A percentile compares a stretch with the other conserved stretches of the same genome.
Evolutionary conservation across 2,888 invertebrate genomes (phyloP).

Genomic region (Dioctria linearis): DNA sequence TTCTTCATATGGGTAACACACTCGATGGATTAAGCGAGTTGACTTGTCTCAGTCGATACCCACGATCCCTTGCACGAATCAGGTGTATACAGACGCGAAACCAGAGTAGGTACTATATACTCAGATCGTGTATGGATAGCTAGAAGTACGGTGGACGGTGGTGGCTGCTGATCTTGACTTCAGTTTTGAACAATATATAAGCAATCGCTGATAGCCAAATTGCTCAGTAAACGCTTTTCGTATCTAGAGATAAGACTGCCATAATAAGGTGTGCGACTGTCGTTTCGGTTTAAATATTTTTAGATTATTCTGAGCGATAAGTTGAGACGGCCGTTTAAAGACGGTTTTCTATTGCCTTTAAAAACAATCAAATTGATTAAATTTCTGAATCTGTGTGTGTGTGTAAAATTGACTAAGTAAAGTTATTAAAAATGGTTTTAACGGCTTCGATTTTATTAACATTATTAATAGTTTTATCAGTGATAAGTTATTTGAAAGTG

Average conservation of each 20-base stretch:
- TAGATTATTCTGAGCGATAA: not conserved
- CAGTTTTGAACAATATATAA: constrained; percentile 52
- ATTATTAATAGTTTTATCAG: constrained; percentile 12
- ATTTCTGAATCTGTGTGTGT: not conserved
- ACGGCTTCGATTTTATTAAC: constrained; percentile 3
- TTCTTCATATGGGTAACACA: too few species aligned
- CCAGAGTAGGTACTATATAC: constrained; percentile 16
- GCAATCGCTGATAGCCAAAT: constrained; percentile 51
- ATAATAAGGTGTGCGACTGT: not conserved
- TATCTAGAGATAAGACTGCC: constrained; percentile 47
- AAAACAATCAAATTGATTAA: not conserved
- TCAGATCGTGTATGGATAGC: not conserved
- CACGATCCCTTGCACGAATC: not conserved
- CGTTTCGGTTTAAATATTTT: not conserved
- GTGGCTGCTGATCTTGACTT: constrained; percentile 39
- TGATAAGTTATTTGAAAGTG: constrained; percentile 61
- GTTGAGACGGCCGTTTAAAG: not conserved
- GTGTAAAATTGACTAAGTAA: not conserved
- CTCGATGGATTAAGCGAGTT: too few species aligned
- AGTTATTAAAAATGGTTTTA: constrained; percentile 31
- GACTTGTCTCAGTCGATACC: constrained; percentile 2
- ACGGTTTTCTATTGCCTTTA: not conserved
- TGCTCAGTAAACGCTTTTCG: constrained; percentile 55
- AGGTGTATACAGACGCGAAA: too few species aligned
- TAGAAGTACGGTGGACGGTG: constrained; percentile 21